Percentiles rank a stretch among this genome's conserved stretches.
Conservation (phyloP, 2,797 vertebrate species). For the Acomys russatus region DNA sequence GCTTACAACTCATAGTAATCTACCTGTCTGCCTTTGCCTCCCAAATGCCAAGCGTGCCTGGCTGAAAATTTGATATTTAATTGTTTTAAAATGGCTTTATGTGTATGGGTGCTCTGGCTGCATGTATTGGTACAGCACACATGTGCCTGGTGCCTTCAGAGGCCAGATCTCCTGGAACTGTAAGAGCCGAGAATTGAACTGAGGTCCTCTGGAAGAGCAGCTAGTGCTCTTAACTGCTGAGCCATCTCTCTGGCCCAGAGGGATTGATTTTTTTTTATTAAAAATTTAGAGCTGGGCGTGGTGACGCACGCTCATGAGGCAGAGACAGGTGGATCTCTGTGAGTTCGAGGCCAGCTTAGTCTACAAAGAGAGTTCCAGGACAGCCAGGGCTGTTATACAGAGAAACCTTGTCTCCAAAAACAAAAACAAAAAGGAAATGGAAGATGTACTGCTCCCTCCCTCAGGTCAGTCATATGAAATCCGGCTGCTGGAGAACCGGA, state of each 20-base stretch:
- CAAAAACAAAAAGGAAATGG: background rate
- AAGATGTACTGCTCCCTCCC: conserved; percentile 86
- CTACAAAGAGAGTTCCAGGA: too few relatives aligned
- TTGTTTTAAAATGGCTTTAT: background rate
- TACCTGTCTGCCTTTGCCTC: background rate
- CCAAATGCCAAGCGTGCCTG: background rate
- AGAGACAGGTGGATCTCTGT: too few relatives aligned
- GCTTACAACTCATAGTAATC: background rate
- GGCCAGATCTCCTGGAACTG: background rate
- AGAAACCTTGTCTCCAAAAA: background rate
- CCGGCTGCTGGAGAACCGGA: conserved; percentile 96
- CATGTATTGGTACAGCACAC: background rate
- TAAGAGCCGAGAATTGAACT: too few relatives aligned
- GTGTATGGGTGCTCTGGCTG: background rate
- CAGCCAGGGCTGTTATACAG: too few relatives aligned
- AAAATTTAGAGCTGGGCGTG: too few relatives aligned
- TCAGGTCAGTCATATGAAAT: conserved; percentile 99
- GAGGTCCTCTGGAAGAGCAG: background rate
- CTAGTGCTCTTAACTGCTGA: background rate
- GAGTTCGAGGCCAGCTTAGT: background rate
- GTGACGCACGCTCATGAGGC: too few relatives aligned
- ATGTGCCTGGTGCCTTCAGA: background rate
- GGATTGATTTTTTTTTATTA: background rate
- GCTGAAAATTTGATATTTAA: background rate
- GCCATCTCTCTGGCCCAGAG: background rate